These are phyloP conservation scores for Lepus americanus DNA, from an alignment of 2,113 vertebrate genomes.

Conservation along the genomic window DNA sequence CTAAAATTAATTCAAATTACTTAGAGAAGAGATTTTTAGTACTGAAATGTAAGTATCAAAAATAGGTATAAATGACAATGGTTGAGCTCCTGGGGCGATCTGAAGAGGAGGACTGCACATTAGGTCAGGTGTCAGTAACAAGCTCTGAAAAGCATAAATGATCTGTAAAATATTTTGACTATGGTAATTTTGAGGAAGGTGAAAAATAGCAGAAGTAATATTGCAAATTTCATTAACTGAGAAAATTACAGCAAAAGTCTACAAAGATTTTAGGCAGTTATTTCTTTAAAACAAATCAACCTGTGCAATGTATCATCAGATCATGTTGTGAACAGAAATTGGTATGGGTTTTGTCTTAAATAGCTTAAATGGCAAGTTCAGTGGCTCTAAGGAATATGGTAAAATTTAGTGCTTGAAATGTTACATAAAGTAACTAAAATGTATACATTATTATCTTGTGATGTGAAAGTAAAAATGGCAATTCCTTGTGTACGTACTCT, in stretches of 20 bases:
- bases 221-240: slow-evolving; percentile 43
- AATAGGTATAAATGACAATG: not conserved
- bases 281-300: slow-evolving; percentile 19
- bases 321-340: not conserved
- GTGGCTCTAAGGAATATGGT: not conserved
- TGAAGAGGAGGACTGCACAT: not conserved
- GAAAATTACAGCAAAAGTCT: not conserved
- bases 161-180: slow-evolving; percentile 21
- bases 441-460: not conserved
- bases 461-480: not conserved
- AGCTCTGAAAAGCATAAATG: slow-evolving; percentile 32
- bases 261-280: not conserved
- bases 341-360: not conserved
- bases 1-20: slow-evolving; percentile 44
- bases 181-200: slow-evolving; percentile 1
- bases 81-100: not conserved
- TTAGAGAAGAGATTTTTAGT: not conserved
- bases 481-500: not conserved
- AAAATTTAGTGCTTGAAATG: not conserved
- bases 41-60: not conserved
- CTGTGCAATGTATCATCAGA: not conserved
- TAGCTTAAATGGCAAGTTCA: not conserved
- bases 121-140: not conserved
- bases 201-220: not conserved
- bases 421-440: not conserved